phyloP scores from a whole-genome alignment of 2,888 invertebrate species.

The Scrobipalpa costella region DNA sequence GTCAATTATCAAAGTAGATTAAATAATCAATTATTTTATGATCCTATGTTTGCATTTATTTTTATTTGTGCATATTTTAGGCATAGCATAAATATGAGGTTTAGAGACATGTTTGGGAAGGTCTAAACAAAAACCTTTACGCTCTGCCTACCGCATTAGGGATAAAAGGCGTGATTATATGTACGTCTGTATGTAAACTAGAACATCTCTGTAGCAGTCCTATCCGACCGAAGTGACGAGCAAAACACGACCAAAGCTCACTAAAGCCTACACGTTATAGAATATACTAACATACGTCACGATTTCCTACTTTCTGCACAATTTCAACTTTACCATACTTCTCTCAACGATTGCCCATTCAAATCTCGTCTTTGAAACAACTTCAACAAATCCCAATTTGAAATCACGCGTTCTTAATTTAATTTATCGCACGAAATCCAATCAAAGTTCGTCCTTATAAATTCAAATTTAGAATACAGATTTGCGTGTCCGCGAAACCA shows the following conservation, averaged over 20 bases:
- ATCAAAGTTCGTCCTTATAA: not conserved
- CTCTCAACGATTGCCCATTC: conserved; percentile 25
- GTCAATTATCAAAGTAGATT: no score
- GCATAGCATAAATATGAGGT: no score
- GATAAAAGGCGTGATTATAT: not conserved
- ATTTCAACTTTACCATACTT: conserved; percentile 25
- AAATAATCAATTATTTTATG: no score
- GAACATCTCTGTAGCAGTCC: not conserved
- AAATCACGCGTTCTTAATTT: conserved; percentile 22
- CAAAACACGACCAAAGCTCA: conserved; percentile 25
- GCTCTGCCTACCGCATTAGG: no score
- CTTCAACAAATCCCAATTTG: conserved; percentile 27
- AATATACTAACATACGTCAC: conserved; percentile 35
- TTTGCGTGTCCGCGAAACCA: conserved; percentile 13
- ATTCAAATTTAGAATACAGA: conserved; percentile 1
- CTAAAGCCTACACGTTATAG: conserved; percentile 19
- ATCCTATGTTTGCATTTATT: no score
- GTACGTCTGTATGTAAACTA: not conserved
- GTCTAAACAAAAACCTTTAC: no score
- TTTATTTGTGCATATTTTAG: no score
- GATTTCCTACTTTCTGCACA: conserved; percentile 28
- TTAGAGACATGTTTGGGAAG: no score
- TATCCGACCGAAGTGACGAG: not conserved
- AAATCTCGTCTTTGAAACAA: conserved; percentile 25
- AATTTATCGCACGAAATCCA: conserved; percentile 14